Evolutionary conservation across 2,888 invertebrate species (phyloP), one percentile per base, ranked within the genome.

Genomic region (Pogonocherus hispidulus): DNA sequence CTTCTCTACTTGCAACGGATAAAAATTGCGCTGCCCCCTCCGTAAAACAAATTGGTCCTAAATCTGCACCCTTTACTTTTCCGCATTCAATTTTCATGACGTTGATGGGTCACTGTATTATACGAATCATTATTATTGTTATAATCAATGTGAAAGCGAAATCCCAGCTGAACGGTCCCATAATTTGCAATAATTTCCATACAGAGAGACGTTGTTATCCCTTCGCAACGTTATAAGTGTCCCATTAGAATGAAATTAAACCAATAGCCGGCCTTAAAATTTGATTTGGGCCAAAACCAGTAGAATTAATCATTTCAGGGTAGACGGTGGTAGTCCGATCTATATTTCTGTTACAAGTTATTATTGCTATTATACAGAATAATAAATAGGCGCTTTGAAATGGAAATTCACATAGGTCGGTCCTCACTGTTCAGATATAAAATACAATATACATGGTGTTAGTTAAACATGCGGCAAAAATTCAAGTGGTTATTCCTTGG

Each of bases 111-210:
- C n/a, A n/a, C n/a, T n/a, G n/a, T n/a, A n/a, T 32, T 32, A 32
- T 32, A 32, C 32, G 32, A 1, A 32, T 32, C 32, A 32, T 9
- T 14, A n/a, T 49, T 49, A 49, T 55, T 8, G 22, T 37, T 22
- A 11, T 41, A 41, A 46, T 44, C 9, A 57, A 11, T n/a, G n/a
- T 20, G 14, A 57, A 44, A 57, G 20, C 44, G 57, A 47, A 19
- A 46, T 19, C 19, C 16, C 16, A 11, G 11, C 4, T 16, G 59
- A 27, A 11, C 27, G 9, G 32, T 27, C 47, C 23, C 18, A 5
- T 59, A 59, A 59, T 59, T 47, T 32, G 59, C 19, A 59, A 59
- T 14, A 59, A 59, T 59, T 59, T 59, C 59, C 59, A 59, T 59
- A 59, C 47, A 59, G 59, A 59, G 47, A 47, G 59, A 47, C 41